Conservation (phyloP, 2,888 invertebrate species). For the Drosophila ustulata region DNA sequence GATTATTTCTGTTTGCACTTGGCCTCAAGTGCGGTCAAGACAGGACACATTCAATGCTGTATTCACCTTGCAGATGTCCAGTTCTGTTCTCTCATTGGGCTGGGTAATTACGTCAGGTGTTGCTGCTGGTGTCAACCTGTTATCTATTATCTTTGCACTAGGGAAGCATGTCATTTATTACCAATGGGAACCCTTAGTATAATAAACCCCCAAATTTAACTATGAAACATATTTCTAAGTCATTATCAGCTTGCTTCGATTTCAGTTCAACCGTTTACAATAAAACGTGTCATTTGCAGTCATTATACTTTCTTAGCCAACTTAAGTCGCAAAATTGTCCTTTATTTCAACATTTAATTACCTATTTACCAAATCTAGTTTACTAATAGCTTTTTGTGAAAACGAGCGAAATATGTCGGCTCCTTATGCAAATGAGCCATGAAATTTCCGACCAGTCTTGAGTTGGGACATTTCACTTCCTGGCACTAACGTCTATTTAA, state of each 20-base stretch:
- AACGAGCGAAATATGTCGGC: background rate
- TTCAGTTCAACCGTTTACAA: background rate
- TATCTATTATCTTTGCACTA: slow-evolving; percentile 68
- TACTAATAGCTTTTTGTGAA: background rate
- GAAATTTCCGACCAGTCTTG: slow-evolving; percentile 43
- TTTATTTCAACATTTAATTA: background rate
- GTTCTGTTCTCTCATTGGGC: slow-evolving; percentile 1
- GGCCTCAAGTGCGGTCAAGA: slow-evolving; percentile 33
- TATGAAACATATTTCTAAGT: slow-evolving; percentile 17
- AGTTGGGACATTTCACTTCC: slow-evolving; percentile 62
- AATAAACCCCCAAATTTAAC: slow-evolving; percentile 17
- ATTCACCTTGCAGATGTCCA: slow-evolving; percentile 6
- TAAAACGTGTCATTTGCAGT: background rate
- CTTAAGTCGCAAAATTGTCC: no score
- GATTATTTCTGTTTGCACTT: slow-evolving; percentile 64
- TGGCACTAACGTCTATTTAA: slow-evolving; percentile 41
- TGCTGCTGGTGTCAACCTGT: slow-evolving; percentile 48
- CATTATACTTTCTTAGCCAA: no score
- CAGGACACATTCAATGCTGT: slow-evolving; percentile 12
- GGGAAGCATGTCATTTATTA: slow-evolving; percentile 55
- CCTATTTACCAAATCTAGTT: background rate
- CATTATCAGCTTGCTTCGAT: slow-evolving; percentile 1
- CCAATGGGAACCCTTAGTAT: slow-evolving; percentile 22
- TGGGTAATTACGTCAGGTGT: slow-evolving; percentile 72
- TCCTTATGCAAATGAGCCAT: background rate